Base-by-base conservation (phyloP, 2,888 invertebrate species). In the Lymantria monacha region DNA sequence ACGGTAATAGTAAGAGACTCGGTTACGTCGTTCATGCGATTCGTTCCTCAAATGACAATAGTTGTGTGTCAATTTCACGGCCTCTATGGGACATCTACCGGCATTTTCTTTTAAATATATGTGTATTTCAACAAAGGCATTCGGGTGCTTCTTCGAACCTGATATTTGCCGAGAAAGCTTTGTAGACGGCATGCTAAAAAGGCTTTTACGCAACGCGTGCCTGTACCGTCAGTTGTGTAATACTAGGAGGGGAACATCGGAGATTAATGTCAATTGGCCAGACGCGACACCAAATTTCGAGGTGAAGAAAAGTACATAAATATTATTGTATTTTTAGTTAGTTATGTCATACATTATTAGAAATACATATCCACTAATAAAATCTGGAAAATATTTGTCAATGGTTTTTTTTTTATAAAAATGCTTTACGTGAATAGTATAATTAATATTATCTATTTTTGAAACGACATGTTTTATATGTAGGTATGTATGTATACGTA, bases 161-260 rank as follows among this genome's bases (percentile, higher is more conserved):
- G 73, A 69, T 74, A 77, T 76, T 79, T 76, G 79, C 63, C 78
- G 85, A 85, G 88, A 89, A 88, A 89, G 87, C 87, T 87, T 69
- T 65, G 75, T 77, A 73, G 75, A 68, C 81, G 74, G 87, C 84
- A 89, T 89, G 87, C 85, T 87, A 87, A 88, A 83, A 81, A 81
- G 80, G 64, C 72, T 72, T 82, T 85, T 88, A 83, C 87, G 87
- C 85, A 90, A 89, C 72, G 57, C 66, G 64, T 70, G 63, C 72
- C 72, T 61, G 66, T 60, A 59, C 61, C 47, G 59, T 51, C 56
- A 48, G 71, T 89, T 87, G 79, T 86, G 63, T 83, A 81, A 84
- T 49, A 50, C 41, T 58, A 48, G 52, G 64, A 55, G 61, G 65
- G 69, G 72, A 72, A 63, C 71, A 77, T 70, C 76, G 64, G 68